These are phyloP conservation scores for Psophia crepitans DNA, from an alignment of 2,113 vertebrate genomes.

Conservation along the genomic window DNA sequence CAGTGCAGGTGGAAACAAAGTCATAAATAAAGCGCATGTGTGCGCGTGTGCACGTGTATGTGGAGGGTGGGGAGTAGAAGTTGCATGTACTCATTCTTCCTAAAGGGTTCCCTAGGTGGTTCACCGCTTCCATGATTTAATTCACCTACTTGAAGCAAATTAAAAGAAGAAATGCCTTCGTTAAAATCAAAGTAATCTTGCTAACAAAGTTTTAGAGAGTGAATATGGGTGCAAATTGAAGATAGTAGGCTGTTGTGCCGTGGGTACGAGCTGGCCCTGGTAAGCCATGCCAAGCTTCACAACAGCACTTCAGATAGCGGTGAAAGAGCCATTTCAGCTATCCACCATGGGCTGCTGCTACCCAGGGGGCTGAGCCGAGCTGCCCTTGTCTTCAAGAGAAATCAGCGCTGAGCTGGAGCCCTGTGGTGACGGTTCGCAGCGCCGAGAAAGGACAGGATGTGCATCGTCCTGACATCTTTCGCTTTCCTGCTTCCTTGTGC, in stretches of 20 bases:
- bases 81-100: neutral
- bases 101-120: constrained; percentile 8
- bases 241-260: neutral
- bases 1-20: constrained; percentile 81
- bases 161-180: neutral
- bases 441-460: rapidly evolving
- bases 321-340: neutral
- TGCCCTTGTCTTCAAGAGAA: neutral
- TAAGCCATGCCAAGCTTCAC: neutral
- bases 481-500: neutral
- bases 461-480: neutral
- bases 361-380: neutral
- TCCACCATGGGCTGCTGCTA: neutral
- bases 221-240: neutral
- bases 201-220: neutral
- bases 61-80: neutral
- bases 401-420: rapidly evolving
- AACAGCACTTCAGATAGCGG: neutral
- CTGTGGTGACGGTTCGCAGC: neutral
- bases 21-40: constrained; percentile 61
- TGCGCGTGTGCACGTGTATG: rapidly evolving
- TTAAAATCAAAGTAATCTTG: neutral
- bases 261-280: neutral
- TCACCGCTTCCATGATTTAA: constrained; percentile 39
- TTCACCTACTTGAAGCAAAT: constrained; percentile 31